phyloP scores from a whole-genome alignment of 2,113 vertebrate genomes.

The Hassar affinis region DNA sequence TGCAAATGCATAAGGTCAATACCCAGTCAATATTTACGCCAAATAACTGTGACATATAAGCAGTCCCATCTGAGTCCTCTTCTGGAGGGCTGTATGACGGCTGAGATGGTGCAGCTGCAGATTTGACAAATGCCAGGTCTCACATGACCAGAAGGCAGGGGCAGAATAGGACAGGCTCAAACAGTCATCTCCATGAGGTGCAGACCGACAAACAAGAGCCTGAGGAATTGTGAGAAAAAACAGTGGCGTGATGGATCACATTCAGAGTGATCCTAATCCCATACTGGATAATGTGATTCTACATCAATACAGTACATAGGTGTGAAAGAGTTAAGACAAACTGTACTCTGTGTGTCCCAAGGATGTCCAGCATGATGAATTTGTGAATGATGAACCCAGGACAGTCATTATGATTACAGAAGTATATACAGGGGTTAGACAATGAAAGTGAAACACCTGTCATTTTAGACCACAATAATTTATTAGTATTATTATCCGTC shows the following conservation, averaged over 20 bases:
- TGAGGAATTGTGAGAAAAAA: neutral
- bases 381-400: neutral
- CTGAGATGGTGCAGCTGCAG: constrained; percentile 6
- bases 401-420: neutral
- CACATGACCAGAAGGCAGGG: neutral
- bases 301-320: neutral
- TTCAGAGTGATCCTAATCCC: neutral
- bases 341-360: neutral
- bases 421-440: neutral
- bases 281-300: neutral
- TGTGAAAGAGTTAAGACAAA: neutral
- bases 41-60: constrained; percentile 28
- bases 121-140: constrained; percentile 27
- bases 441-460: no score
- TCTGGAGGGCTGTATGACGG: constrained; percentile 2
- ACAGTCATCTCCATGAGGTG: neutral
- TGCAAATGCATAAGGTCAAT: constrained; percentile 26
- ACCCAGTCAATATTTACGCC: constrained; percentile 20
- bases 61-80: neutral
- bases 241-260: neutral
- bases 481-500: no score
- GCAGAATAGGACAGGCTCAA: constrained; percentile 17
- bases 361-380: neutral
- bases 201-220: neutral
- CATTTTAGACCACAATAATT: no score